Evolutionary conservation across 1,140 invertebrate species (phyloP), one percentile per base, ranked within the genome.

Genomic region (Heliconius himera): DNA sequence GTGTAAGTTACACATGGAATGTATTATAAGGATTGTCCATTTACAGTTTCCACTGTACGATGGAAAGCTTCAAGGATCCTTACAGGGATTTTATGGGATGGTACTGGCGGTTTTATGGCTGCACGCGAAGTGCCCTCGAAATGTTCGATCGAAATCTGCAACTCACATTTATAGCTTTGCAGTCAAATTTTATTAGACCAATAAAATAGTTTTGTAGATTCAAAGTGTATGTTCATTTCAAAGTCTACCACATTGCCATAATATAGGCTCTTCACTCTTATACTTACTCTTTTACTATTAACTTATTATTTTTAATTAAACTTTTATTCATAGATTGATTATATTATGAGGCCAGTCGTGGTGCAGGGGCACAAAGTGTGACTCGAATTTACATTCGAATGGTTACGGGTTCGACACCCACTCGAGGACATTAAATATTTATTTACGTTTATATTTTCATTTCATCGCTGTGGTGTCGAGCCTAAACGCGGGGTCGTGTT

Each of bases 101-200:
- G 82, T 79, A 81, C 83, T 85, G 89, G 86, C 84, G 85, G 84
- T 88, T 93, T 93, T 92, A 92, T 85, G 82, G 85, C 72, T 73
- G 41, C 72, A 74, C 56, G 70, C 71, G 71, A 77, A 74, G 72
- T 72, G 73, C 56, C 36, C 60, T 81, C 79, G 56, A 77, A 77
- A 81, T 77, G 76, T 81, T 74, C 71, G 71, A 81, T 72, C 78
- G 71, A 54, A 81, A 81, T 81, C 76, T 71, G 54, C 41, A 78
- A 74, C 77, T 56, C 76, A 54, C 26, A 77, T 41, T 77, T 38
- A 49, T 71, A 77, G 41, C 70, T 66, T 51, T 77, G 46, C 33
- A 77, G 70, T 41, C 46, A 70, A 77, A 76, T 77, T 70, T 77
- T 77, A 77, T 77, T 51, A 49, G 46, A 22, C 8, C 46, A 49